Base-by-base conservation (phyloP, 1,140 invertebrate genomes). In the Pectinophora gossypiella region DNA sequence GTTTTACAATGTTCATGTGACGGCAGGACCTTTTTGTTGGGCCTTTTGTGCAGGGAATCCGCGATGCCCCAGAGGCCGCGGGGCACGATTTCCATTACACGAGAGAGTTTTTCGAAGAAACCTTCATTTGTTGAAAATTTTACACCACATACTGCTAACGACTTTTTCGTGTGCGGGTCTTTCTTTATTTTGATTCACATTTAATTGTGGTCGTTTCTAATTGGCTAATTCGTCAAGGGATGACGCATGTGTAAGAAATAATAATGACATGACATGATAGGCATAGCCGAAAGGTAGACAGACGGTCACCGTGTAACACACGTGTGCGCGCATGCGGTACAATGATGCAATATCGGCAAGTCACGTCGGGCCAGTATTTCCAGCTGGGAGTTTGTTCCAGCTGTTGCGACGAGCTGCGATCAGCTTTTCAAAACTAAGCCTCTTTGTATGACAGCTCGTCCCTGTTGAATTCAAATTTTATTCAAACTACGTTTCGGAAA, bases 1-100 rank as follows among this genome's bases (percentile, higher is more conserved):
- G 76, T 82, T 80, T 82, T 85, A 85, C 82, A 85, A 83, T 77
- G 78, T 83, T 85, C 79, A 75, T 82, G 82, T 82, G 82, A 84
- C 76, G 76, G 78, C 65, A 64, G 66, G 80, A 84, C 80, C 82
- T 84, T 85, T 85, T 84, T 84, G 82, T 83, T 81, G 72, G 70
- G 65, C 74, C 76, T 76, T 84, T 84, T 86, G 83, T 84, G 68
- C 64, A 67, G 71, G 62, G 75, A 77, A 76, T 77, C 77, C 71
- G 72, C 71, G 78, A 79, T 79, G 70, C 76, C 82, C 72, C 55
- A 53, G 72, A 76, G 76, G 78, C 67, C 62, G 61, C 58, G 54
- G 74, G 67, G 70, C 73, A 81, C 77, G 80, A 81, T 86, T 82
- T 83, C 76, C 77, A 84, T 86, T 82, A 84, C 80, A 76, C 72